Evolutionary conservation across 1,140 invertebrate genomes (phyloP).

Genomic region (Pachyrhynchus sulphureomaculatus): DNA sequence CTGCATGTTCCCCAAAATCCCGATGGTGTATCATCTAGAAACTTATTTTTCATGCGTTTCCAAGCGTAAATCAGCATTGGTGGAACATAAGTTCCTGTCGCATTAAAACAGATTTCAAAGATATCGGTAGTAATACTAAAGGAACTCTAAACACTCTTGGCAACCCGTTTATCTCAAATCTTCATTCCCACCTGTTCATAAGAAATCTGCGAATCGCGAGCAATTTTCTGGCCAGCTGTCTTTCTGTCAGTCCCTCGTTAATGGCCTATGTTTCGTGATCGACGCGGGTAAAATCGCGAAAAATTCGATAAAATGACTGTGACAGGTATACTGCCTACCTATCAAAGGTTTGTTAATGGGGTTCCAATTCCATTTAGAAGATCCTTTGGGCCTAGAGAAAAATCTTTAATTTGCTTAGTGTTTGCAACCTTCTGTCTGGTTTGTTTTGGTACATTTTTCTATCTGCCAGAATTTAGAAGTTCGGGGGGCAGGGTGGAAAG

Average conservation of each 20-base stretch:
- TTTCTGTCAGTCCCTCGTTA: constrained; percentile 5
- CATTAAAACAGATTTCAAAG: too few relatives aligned
- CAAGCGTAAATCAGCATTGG: too few relatives aligned
- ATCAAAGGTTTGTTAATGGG: constrained; percentile 78
- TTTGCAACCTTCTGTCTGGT: constrained; percentile 84
- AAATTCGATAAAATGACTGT: constrained; percentile 59
- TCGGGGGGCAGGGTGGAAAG: constrained; percentile 68
- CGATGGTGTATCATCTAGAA: too few relatives aligned
- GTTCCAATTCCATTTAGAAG: constrained; percentile 73
- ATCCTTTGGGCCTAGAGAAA: constrained; percentile 83
- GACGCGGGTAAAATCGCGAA: background rate
- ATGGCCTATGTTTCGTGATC: background rate
- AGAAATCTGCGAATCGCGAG: constrained; percentile 11
- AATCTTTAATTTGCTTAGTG: constrained; percentile 86
- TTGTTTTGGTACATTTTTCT: constrained; percentile 92
- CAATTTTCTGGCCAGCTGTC: background rate
- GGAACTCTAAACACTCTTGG: background rate
- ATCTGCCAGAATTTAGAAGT: constrained; percentile 84
- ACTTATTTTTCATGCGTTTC: too few relatives aligned
- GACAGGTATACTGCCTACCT: constrained; percentile 67
- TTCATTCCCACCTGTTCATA: constrained; percentile 4
- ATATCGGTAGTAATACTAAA: too few relatives aligned
- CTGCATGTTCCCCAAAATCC: too few relatives aligned
- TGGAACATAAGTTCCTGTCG: too few relatives aligned
- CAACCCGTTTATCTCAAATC: background rate